Conservation (phyloP, 2,113 vertebrate genomes). For the Pimephales promelas region DNA sequence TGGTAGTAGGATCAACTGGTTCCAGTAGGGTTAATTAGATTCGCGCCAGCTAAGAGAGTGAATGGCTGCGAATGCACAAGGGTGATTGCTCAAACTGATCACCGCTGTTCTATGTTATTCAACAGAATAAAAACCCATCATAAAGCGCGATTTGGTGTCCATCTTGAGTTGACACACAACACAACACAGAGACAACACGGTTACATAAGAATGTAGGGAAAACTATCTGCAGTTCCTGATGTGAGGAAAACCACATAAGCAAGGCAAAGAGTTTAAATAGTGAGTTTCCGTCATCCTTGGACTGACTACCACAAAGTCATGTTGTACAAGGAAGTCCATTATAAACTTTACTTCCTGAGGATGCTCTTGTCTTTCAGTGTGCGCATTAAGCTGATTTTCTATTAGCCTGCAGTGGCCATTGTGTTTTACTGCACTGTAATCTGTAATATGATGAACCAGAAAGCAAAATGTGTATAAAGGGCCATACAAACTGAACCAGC, state of each 20-base stretch:
- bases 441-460: background rate
- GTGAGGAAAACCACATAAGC: background rate
- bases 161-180: no score
- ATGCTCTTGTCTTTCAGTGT: slow-evolving; percentile 16
- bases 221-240: background rate
- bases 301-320: background rate
- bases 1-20: no score
- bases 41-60: no score
- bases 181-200: no score
- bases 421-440: background rate
- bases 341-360: slow-evolving; percentile 26
- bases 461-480: slow-evolving; percentile 3
- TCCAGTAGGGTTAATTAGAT: no score
- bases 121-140: no score
- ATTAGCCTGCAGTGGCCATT: background rate
- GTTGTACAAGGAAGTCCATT: background rate
- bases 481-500: slow-evolving; percentile 1
- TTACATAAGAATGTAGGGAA: background rate
- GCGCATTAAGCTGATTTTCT: background rate
- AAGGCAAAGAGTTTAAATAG: slow-evolving; percentile 2
- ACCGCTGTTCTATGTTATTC: no score
- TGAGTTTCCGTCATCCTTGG: background rate
- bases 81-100: no score
- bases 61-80: no score
- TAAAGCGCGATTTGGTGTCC: no score